Conservation (phyloP, 2,113 vertebrate genomes). For the Caracal caracal region DNA sequence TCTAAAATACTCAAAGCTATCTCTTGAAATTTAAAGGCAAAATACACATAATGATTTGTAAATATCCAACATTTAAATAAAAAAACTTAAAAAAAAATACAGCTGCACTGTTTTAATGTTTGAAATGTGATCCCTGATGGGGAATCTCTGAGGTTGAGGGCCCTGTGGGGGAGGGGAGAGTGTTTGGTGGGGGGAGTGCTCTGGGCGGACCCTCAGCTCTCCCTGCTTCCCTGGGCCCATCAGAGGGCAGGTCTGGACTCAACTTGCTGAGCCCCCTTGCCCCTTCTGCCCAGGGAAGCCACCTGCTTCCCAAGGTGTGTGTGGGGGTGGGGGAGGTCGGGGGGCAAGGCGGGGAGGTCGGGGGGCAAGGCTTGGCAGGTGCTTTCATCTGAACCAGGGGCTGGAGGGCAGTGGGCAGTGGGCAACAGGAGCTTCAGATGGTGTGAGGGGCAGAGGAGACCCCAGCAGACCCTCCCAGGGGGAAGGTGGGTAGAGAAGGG, state of each 20-base stretch:
- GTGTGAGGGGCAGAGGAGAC: neutral
- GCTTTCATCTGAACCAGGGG: neutral
- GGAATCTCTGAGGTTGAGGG: neutral
- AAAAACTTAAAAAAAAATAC: neutral
- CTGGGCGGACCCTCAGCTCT: accelerated
- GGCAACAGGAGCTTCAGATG: neutral
- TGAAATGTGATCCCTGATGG: neutral
- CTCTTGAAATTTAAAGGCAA: neutral
- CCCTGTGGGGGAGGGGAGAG: accelerated
- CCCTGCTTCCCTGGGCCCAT: accelerated
- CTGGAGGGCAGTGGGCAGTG: too few relatives aligned
- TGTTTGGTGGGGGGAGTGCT: accelerated
- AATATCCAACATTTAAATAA: neutral
- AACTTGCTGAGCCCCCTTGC: accelerated
- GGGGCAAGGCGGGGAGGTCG: accelerated
- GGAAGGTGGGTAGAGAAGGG: accelerated
- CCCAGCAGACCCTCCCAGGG: accelerated
- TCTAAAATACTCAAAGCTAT: neutral
- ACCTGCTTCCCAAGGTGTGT: accelerated
- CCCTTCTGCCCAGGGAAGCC: neutral
- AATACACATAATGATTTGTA: neutral
- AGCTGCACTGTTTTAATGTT: neutral
- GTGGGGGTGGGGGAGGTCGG: too few relatives aligned
- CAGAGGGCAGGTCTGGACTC: neutral
- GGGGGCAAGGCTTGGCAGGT: neutral